Conservation (phyloP, 2,113 vertebrate genomes). For the Sylvilagus bachmani region DNA sequence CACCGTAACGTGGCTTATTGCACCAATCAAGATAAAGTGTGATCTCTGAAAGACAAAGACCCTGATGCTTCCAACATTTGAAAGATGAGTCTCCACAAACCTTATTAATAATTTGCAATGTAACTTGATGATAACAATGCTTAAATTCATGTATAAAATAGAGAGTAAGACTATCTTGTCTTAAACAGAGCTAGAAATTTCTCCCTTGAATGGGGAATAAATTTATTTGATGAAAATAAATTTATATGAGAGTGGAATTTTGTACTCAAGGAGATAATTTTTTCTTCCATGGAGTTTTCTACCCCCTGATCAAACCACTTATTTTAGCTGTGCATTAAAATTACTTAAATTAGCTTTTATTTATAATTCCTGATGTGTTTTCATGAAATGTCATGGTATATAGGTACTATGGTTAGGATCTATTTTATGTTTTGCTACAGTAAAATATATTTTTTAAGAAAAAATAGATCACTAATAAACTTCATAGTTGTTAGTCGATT, state of each 20-base stretch:
- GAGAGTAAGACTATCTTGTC: constrained; percentile 80
- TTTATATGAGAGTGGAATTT: constrained; percentile 87
- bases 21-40: constrained; percentile 81
- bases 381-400: constrained; percentile 36
- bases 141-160: constrained; percentile 85
- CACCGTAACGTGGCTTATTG: constrained; percentile 62
- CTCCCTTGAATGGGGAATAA: constrained; percentile 57
- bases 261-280: constrained; percentile 86
- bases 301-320: constrained; percentile 75
- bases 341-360: constrained; percentile 39
- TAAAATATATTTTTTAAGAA: constrained; percentile 67
- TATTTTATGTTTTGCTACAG: constrained; percentile 65
- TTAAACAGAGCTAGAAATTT: constrained; percentile 79
- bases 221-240: constrained; percentile 86
- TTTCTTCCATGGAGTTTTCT: constrained; percentile 84
- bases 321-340: constrained; percentile 71
- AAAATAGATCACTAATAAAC: constrained; percentile 56
- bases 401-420: constrained; percentile 65
- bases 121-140: constrained; percentile 78
- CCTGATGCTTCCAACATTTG: constrained; percentile 82
- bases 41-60: constrained; percentile 70
- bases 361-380: constrained; percentile 55
- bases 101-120: constrained; percentile 82
- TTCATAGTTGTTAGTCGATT: constrained; percentile 52
- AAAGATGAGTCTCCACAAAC: constrained; percentile 76